phyloP scores from a whole-genome alignment of 2,888 invertebrate genomes.

The Cheiracanthium punctorium region DNA sequence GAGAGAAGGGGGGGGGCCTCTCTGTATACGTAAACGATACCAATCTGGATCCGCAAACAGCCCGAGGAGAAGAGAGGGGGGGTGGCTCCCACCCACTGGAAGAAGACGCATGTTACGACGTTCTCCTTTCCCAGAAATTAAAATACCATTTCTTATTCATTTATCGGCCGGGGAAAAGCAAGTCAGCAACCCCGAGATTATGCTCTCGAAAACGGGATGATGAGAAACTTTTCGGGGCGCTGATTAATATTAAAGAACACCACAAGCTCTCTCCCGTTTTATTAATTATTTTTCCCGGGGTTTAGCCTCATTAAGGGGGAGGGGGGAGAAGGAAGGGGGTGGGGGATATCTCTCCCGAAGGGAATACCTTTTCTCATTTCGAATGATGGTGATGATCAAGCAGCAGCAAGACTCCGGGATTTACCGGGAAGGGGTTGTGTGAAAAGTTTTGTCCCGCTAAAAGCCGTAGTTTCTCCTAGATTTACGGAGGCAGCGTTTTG shows the following conservation, averaged over 20 bases:
- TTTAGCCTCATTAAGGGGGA: conserved; percentile 43
- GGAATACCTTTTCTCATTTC: not conserved
- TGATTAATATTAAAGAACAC: conserved; percentile 54
- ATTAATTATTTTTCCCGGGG: conserved; percentile 63
- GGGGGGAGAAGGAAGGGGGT: not conserved
- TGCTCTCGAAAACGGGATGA: too few relatives aligned
- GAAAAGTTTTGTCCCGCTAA: not conserved
- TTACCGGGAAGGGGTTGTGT: not conserved
- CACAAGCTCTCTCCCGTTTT: not conserved
- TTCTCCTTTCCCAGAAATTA: conserved; percentile 57
- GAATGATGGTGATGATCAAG: not conserved
- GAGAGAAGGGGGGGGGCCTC: too few relatives aligned
- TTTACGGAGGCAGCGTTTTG: too few relatives aligned
- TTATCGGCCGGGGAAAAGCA: not conserved
- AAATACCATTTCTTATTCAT: conserved; percentile 61
- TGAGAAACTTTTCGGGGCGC: too few relatives aligned
- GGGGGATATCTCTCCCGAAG: not conserved
- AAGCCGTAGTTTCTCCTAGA: too few relatives aligned
- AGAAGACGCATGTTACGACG: conserved; percentile 25
- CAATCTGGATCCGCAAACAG: not conserved
- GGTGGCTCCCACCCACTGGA: too few relatives aligned
- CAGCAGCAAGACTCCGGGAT: not conserved
- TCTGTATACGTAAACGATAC: not conserved
- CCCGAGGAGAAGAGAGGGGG: not conserved
- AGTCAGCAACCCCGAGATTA: too few relatives aligned